Base-by-base conservation (phyloP, 23 tunicate genomes). In the Oikopleura albicans region DNA sequence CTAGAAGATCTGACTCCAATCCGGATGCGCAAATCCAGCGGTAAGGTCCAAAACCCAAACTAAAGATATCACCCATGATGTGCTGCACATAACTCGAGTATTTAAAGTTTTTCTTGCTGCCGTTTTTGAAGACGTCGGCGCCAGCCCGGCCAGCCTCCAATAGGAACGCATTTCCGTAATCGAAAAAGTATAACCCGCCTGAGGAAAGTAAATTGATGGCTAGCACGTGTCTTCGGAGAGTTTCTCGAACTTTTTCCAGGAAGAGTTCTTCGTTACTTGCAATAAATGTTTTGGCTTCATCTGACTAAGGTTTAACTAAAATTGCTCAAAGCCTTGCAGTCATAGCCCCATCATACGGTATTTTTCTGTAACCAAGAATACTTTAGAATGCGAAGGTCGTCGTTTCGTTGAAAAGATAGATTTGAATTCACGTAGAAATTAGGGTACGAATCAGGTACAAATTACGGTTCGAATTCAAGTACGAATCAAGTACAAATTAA, bases 21-120 rank as follows among this genome's bases (percentile, higher is more conserved):
- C 89, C 86, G 28, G 98, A 93, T 0, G 98, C 85, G 85, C 98
- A 93, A 83, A 93, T 92, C 98, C 98, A 93, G 1, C 98, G 91
- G 85, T 90, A 93, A n/a, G 98, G 98, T 16, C 98, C 98, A 75
- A 93, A 93, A 1, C 98, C 98, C 22, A 93, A 88, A 0, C 94
- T 90, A 39, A 93, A 93, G 39, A 93, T 90, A 63, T 93, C 98
- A 0, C 98, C 98, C 98, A 93, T 93, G 39, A 93, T 93, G 75
- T 93, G 98, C 75, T 93, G 98, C 0, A 93, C 98, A 40, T 93
- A 93, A 0, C 91, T 88, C 34, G 98, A 94, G 83, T 90, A 93
- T 38, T 83, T 86, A 40, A 90, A 93, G n/a, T 90, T 85, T 33
- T 88, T 90, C 29, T 87, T 85, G 0, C 84, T 40, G 4, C 87